These are phyloP conservation scores for Palythoa caribaeorum DNA, from an alignment of 92 coral and sea anemone genomes.

Conservation along the genomic window DNA sequence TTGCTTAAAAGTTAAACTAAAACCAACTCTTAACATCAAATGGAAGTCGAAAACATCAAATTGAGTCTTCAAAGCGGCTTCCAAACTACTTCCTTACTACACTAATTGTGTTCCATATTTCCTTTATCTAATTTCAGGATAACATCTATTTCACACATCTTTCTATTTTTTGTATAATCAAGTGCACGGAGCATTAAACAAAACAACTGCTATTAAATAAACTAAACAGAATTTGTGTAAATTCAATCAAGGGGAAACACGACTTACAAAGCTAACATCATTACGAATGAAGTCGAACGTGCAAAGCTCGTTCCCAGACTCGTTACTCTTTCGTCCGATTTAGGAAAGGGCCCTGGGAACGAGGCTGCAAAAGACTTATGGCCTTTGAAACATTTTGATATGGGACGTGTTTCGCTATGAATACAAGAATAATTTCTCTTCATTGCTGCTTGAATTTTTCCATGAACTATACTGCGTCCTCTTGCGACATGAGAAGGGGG, in stretches of 20 bases:
- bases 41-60: too few relatives aligned
- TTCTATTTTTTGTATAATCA: background rate
- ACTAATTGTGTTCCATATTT: background rate
- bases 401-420: background rate
- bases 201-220: background rate
- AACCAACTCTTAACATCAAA: too few relatives aligned
- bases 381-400: background rate
- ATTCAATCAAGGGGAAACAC: too few relatives aligned
- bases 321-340: background rate
- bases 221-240: background rate
- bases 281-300: too few relatives aligned
- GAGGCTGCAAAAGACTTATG: background rate
- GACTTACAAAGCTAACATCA: too few relatives aligned
- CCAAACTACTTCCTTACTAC: background rate
- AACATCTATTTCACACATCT: background rate
- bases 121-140: background rate
- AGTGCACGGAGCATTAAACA: background rate
- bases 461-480: constrained; percentile 81
- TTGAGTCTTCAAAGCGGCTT: too few relatives aligned
- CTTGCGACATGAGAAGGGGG: constrained; percentile 96
- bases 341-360: background rate
- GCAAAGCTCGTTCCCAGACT: background rate
- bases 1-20: too few relatives aligned
- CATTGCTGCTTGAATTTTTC: background rate
- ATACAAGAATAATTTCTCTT: background rate